A percentile compares a stretch with the other conserved stretches of the same genome.
These are phyloP conservation scores for Brachynemurus nebulosus DNA, from an alignment of 2,888 invertebrate species.

Conservation along the genomic window DNA sequence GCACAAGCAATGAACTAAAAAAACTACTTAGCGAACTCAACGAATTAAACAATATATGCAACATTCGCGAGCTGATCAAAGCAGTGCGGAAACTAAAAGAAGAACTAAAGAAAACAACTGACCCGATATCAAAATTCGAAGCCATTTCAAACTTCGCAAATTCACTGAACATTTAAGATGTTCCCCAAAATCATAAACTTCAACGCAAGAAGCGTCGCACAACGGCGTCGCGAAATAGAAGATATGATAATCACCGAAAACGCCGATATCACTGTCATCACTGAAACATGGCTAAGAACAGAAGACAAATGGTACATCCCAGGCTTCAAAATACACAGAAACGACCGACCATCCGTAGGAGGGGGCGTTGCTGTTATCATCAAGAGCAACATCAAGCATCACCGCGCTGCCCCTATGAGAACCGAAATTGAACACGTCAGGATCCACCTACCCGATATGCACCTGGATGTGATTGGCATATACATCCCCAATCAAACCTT, in stretches of 20 bases:
- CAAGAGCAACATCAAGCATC: too few relatives aligned
- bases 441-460: too few relatives aligned
- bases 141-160: neutral
- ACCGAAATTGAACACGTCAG: too few relatives aligned
- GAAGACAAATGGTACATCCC: neutral
- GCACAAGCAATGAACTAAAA: neutral
- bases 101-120: neutral
- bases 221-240: neutral
- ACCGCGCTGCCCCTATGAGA: too few relatives aligned
- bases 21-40: neutral
- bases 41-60: neutral
- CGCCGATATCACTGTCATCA: neutral
- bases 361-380: neutral
- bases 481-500: too few relatives aligned
- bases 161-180: neutral
- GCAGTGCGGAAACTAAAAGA: neutral
- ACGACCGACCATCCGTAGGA: neutral
- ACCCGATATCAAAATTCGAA: neutral
- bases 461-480: too few relatives aligned
- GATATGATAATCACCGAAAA: neutral
- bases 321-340: neutral
- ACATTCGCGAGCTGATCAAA: neutral
- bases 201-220: neutral
- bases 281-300: neutral
- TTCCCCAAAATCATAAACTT: neutral